Evolutionary conservation across 2,797 vertebrate species (phyloP).

Genomic region (Pantherophis vulpinus): DNA sequence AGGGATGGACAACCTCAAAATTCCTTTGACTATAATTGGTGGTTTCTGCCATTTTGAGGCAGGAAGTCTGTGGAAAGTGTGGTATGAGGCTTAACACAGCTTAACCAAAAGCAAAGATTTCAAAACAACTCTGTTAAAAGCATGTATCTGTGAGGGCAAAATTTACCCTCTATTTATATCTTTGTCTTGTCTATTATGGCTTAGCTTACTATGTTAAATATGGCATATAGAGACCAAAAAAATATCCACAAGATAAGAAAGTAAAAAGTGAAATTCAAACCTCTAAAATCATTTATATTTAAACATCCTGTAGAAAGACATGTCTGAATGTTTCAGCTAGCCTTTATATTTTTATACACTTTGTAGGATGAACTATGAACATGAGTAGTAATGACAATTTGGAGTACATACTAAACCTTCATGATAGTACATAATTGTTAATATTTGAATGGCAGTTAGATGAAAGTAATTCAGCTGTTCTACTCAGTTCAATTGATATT

Average conservation of each 20-base stretch:
- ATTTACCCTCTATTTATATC: background rate
- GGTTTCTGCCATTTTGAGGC: background rate
- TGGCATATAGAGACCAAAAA: background rate
- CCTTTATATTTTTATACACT: background rate
- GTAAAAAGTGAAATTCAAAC: constrained; percentile 14
- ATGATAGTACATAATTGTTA: background rate
- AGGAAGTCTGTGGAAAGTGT: background rate
- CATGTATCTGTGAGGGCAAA: background rate
- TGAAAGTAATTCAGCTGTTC: background rate
- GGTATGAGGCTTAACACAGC: background rate
- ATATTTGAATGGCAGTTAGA: background rate
- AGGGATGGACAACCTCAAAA: background rate
- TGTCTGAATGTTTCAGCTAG: background rate
- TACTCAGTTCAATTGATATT: background rate
- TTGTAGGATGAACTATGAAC: background rate
- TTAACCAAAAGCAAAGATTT: background rate
- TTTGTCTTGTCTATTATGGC: background rate
- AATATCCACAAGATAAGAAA: background rate
- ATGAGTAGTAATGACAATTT: background rate
- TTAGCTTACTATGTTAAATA: background rate
- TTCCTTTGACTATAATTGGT: background rate
- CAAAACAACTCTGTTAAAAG: background rate
- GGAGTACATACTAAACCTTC: background rate
- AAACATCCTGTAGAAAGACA: background rate
- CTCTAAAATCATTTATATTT: background rate